phyloP scores from a whole-genome alignment of 2,113 vertebrate genomes.

The Myotis lucifugus region DNA sequence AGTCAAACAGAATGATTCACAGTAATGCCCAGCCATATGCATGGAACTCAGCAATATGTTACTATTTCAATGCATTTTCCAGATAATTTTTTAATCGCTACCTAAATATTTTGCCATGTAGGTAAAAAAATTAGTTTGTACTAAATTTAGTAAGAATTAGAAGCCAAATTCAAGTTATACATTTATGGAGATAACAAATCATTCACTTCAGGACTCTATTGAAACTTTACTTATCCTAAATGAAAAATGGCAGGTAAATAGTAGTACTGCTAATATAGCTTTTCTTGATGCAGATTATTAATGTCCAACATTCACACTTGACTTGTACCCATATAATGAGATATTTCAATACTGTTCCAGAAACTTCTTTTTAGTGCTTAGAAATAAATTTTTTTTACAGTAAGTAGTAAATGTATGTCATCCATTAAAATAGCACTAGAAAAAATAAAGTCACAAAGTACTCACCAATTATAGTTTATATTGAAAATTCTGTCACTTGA shows the following conservation, averaged over 20 bases:
- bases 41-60: not conserved
- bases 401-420: not conserved
- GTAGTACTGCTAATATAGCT: not conserved
- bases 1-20: not conserved
- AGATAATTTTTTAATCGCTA: constrained; percentile 23
- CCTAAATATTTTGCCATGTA: not conserved
- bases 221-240: not conserved
- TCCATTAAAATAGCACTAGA: not conserved
- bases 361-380: not conserved
- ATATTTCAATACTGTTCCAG: not conserved
- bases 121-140: not conserved
- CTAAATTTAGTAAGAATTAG: not conserved
- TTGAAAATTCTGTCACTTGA: not conserved
- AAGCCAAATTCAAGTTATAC: not conserved
- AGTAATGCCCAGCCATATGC: not conserved
- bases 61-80: not conserved
- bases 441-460: not conserved
- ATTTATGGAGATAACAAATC: not conserved
- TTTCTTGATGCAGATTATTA: constrained; percentile 40
- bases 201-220: not conserved
- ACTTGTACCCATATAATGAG: not conserved
- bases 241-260: not conserved
- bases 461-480: not conserved
- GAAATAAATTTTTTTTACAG: not conserved
- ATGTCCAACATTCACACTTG: not conserved